Evolutionary conservation across 92 coral and sea anemone genomes (phyloP).

Genomic region (Pocillopora meandrina): DNA sequence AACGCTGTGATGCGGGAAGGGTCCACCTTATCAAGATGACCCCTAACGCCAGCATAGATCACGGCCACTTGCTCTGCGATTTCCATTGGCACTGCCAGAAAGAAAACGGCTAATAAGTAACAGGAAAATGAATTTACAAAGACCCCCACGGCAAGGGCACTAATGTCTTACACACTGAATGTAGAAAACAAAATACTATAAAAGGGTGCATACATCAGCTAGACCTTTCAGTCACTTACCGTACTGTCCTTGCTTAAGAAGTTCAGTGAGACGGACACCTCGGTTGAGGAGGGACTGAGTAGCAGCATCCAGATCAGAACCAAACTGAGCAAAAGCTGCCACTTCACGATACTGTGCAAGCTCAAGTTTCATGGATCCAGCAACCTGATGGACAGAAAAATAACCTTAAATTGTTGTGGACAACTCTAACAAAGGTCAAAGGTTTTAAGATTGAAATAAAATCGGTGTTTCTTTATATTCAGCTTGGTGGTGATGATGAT

Average conservation of each 20-base stretch:
- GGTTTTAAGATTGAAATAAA: not conserved
- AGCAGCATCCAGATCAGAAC: constrained; percentile 98
- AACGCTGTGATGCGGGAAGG: constrained; percentile 95
- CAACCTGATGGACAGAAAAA: constrained; percentile 64
- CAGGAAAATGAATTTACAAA: not conserved
- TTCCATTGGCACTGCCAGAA: constrained; percentile 89
- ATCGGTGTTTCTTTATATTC: not conserved
- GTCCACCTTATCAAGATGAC: constrained; percentile 96
- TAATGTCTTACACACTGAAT: no score
- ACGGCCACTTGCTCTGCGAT: constrained; percentile 98
- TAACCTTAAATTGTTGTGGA: not conserved
- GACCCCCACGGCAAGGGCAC: no score
- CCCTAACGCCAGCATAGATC: constrained; percentile 97
- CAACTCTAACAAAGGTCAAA: not conserved
- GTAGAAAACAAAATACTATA: no score
- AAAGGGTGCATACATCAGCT: no score
- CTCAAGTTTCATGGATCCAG: constrained; percentile 99
- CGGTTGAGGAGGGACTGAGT: constrained; percentile 97
- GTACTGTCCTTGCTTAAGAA: constrained; percentile 97
- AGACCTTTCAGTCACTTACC: constrained; percentile 51
- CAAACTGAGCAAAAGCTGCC: constrained; percentile 99
- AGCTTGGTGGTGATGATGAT: no score
- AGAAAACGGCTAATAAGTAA: not conserved
- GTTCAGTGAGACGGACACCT: constrained; percentile 95
- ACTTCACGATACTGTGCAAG: constrained; percentile 99